A percentile compares a stretch with the other conserved stretches of the same genome.
These are phyloP conservation scores for Nemurella pictetii DNA, from an alignment of 2,888 invertebrate genomes.

Conservation along the genomic window DNA sequence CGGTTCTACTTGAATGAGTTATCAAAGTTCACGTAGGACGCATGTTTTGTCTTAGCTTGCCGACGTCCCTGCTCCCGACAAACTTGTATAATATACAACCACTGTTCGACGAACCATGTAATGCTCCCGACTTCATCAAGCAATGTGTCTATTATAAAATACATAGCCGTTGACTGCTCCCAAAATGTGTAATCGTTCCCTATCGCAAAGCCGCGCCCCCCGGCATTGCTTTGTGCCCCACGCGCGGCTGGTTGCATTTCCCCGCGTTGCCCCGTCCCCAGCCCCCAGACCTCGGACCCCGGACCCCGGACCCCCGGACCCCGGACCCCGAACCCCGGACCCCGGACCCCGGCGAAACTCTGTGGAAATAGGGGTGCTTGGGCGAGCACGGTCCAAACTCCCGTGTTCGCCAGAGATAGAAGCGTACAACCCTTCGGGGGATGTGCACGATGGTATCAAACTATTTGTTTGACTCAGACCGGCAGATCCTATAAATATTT, in stretches of 20 bases:
- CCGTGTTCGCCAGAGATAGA: not conserved
- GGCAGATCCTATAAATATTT: slow-evolving; percentile 5
- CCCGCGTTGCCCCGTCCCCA: not conserved
- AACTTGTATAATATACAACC: not conserved
- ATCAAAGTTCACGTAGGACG: not conserved
- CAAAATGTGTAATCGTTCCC: slow-evolving; percentile 15
- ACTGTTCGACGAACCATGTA: not conserved
- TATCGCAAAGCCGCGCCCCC: not conserved
- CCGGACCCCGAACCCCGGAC: not conserved
- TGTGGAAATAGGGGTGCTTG: not conserved
- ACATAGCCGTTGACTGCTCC: not conserved
- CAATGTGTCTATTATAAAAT: slow-evolving; percentile 28
- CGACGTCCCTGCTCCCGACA: not conserved
- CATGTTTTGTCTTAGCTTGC: not conserved
- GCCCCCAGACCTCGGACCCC: not conserved
- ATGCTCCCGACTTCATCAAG: slow-evolving; percentile 17
- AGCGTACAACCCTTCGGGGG: not conserved
- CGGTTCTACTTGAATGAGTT: not conserved
- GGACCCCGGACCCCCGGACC: not conserved
- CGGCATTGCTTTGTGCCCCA: slow-evolving; percentile 13
- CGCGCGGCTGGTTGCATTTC: not conserved
- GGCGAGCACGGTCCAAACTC: not conserved
- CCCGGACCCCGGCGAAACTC: not conserved
- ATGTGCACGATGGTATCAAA: not conserved
- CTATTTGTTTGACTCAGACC: slow-evolving; percentile 22